Evolutionary conservation across 2,113 vertebrate genomes (phyloP).

Genomic region (Anhinga rufa): DNA sequence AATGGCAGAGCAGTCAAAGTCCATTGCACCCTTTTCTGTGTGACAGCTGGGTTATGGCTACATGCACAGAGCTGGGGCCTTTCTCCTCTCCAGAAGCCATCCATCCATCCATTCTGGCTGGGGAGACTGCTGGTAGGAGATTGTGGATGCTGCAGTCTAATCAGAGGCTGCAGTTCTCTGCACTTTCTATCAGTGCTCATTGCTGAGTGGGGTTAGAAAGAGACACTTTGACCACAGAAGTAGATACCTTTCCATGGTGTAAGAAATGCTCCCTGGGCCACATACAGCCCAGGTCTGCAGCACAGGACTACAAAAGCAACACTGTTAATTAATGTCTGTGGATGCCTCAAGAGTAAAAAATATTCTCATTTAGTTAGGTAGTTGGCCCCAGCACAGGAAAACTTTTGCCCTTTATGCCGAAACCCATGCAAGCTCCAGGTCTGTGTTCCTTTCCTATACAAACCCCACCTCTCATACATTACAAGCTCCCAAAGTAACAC

Average conservation of each 20-base stretch:
- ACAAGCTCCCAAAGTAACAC: background rate
- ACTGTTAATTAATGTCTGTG: background rate
- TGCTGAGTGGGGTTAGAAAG: background rate
- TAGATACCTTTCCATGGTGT: background rate
- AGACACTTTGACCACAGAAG: background rate
- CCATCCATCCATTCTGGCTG: background rate
- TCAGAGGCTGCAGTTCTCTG: background rate
- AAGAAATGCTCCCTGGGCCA: background rate
- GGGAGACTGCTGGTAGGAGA: background rate
- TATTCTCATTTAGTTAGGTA: background rate
- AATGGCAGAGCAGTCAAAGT: background rate
- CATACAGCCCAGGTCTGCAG: background rate
- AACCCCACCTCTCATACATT: background rate
- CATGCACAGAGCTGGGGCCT: background rate
- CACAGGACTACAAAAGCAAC: background rate
- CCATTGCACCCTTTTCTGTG: background rate
- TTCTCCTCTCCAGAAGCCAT: background rate
- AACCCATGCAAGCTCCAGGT: background rate
- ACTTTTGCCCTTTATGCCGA: background rate
- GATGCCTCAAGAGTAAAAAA: background rate
- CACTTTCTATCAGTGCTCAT: background rate
- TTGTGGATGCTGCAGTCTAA: background rate
- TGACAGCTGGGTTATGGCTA: background rate
- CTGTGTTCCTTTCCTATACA: background rate
- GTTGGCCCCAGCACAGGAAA: background rate